Evolutionary conservation across 2,113 vertebrate species (phyloP).

Genomic region (Cygnus atratus): DNA sequence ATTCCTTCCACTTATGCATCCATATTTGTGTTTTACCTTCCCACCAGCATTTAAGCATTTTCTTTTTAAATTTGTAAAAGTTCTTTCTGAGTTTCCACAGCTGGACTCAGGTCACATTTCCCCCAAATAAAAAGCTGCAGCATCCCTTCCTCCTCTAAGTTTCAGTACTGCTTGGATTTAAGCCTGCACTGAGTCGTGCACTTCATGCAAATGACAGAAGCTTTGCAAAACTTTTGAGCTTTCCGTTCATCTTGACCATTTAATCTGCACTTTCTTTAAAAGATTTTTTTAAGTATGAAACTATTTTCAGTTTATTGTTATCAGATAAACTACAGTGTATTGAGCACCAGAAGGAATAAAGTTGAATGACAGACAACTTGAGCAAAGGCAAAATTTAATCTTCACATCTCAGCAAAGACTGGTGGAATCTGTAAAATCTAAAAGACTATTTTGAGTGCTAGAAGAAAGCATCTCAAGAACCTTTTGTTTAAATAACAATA

Average conservation of each 20-base stretch:
- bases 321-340: not conserved
- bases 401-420: not conserved
- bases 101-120: not conserved
- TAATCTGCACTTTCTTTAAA: not conserved
- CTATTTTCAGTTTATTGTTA: not conserved
- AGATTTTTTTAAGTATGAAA: too few species aligned
- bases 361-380: not conserved
- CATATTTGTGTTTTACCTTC: not conserved
- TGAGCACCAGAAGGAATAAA: not conserved
- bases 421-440: not conserved
- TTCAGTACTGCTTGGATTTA: not conserved
- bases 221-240: not conserved
- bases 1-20: not conserved
- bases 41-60: not conserved
- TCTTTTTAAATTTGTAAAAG: not conserved
- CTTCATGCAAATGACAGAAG: not conserved
- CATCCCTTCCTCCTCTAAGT: not conserved
- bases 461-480: not conserved
- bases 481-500: not conserved
- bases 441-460: not conserved
- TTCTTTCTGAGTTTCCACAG: not conserved
- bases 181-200: not conserved
- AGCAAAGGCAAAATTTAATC: slow-evolving; percentile 2
- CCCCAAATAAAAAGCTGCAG: not conserved
- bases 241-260: not conserved